Conservation (phyloP, 2,888 invertebrate species). For the Dendrolimus houi region DNA sequence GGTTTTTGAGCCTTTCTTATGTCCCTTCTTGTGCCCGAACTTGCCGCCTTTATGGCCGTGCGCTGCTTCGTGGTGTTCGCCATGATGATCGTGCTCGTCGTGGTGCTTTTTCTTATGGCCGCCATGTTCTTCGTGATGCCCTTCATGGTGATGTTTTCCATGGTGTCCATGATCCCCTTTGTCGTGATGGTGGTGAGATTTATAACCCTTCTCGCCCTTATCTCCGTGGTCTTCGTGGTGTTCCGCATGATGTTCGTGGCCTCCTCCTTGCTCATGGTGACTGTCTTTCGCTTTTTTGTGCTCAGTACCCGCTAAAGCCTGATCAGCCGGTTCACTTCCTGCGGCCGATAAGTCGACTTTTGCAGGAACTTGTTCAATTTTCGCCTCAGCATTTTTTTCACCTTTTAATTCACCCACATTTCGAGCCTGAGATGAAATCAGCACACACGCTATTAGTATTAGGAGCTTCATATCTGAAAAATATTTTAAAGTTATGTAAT, state of each 20-base stretch:
- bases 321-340: slow-evolving; percentile 34
- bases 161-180: slow-evolving; percentile 87
- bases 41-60: slow-evolving; percentile 88
- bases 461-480: slow-evolving; percentile 49
- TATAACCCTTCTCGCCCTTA: slow-evolving; percentile 88
- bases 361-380: slow-evolving; percentile 18
- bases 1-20: slow-evolving; percentile 90
- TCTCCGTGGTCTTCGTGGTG: slow-evolving; percentile 84
- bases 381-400: slow-evolving; percentile 26
- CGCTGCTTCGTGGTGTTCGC: slow-evolving; percentile 85
- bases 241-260: slow-evolving; percentile 80
- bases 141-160: slow-evolving; percentile 86
- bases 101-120: slow-evolving; percentile 89
- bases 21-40: slow-evolving; percentile 88
- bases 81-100: slow-evolving; percentile 84
- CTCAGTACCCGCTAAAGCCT: slow-evolving; percentile 67
- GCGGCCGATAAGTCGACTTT: slow-evolving; percentile 25
- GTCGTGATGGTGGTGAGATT: slow-evolving; percentile 85
- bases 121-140: slow-evolving; percentile 85
- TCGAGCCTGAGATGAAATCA: slow-evolving; percentile 39
- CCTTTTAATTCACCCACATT: slow-evolving; percentile 41
- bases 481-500: background rate
- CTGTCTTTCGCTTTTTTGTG: slow-evolving; percentile 63
- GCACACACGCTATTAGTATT: slow-evolving; percentile 38
- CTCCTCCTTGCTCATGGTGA: slow-evolving; percentile 81